Evolutionary conservation across 2,113 vertebrate species (phyloP).

Genomic region (Forbesichthys agassizii): DNA sequence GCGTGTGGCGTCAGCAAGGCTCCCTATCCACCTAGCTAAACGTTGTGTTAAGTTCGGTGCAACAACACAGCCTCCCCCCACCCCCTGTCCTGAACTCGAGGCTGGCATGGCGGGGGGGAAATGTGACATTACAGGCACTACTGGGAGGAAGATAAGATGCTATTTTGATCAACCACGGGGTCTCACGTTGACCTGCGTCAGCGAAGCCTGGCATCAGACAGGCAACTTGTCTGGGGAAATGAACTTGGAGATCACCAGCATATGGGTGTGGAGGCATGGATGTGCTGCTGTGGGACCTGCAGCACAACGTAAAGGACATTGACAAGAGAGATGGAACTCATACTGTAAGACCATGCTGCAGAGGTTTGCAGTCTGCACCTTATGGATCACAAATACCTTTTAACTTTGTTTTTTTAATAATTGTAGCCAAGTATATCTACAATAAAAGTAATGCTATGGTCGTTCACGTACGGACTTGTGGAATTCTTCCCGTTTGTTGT

Average conservation of each 20-base stretch:
- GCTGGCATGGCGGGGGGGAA: too few relatives aligned
- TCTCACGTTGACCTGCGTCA: too few relatives aligned
- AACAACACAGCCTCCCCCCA: conserved; percentile 20
- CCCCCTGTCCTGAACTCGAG: background rate
- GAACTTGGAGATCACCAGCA: conserved; percentile 76
- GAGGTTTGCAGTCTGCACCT: conserved; percentile 89
- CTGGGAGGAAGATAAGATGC: background rate
- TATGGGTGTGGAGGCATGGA: conserved; percentile 67
- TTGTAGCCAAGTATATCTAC: conserved; percentile 93
- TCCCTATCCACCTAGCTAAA: background rate
- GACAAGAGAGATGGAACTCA: conserved; percentile 70
- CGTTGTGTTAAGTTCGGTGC: conserved; percentile 1
- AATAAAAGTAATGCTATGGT: conserved; percentile 95
- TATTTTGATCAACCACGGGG: background rate
- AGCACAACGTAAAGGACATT: conserved; percentile 80
- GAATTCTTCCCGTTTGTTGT: background rate
- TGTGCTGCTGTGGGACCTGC: conserved; percentile 76
- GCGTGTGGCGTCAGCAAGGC: conserved; percentile 17
- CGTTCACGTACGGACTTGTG: conserved; percentile 58
- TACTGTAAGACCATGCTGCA: conserved; percentile 85
- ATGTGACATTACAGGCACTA: background rate
- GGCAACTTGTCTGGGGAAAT: conserved; percentile 1
- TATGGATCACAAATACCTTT: conserved; percentile 90
- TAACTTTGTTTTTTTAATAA: conserved; percentile 79
- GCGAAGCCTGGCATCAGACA: too few relatives aligned